Conservation (phyloP, 2,797 vertebrate species). For the Scyliorhinus canicula region DNA sequence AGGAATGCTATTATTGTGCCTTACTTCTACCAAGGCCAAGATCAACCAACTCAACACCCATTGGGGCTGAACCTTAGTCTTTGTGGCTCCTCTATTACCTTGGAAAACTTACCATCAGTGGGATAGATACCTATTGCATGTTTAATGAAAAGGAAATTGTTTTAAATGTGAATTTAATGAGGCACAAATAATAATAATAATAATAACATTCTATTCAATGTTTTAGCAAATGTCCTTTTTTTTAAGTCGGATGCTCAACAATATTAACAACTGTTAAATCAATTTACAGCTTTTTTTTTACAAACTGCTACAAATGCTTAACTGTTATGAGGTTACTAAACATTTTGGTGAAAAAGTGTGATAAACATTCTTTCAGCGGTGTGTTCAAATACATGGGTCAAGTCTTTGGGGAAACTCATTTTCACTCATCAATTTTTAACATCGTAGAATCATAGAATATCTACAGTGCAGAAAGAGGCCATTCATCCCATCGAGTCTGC, state of each 20-base stretch:
- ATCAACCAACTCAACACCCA: not conserved
- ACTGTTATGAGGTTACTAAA: not conserved
- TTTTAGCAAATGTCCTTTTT: not conserved
- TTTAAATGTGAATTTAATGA: not conserved
- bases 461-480: no score
- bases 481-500: no score
- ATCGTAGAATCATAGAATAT: no score
- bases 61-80: not conserved
- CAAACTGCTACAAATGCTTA: not conserved
- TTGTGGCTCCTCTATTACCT: not conserved
- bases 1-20: not conserved
- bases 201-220: not conserved
- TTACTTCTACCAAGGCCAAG: not conserved
- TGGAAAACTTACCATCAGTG: not conserved
- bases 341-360: not conserved
- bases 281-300: not conserved
- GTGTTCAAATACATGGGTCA: not conserved
- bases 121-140: not conserved
- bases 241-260: not conserved
- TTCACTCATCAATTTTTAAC: not conserved
- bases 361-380: not conserved
- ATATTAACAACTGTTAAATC: not conserved
- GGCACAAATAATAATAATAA: no score
- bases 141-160: not conserved
- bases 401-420: not conserved